These are phyloP conservation scores for Holacanthella duospinosa DNA, from an alignment of 2,888 invertebrate species.

Conservation along the genomic window DNA sequence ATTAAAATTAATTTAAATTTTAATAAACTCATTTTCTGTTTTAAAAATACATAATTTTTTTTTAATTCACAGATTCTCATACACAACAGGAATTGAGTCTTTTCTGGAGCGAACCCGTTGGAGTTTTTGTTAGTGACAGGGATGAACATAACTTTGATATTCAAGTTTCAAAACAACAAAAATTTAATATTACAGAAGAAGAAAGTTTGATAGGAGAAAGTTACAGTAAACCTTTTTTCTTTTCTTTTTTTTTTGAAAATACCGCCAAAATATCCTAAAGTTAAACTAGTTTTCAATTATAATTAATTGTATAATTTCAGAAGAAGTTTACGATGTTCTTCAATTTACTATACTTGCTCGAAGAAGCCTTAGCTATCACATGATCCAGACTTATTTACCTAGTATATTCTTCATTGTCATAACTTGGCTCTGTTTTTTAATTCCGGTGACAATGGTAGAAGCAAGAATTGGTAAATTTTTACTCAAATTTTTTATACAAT, in stretches of 20 bases:
- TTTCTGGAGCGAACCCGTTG: slow-evolving; percentile 8
- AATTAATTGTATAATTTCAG: background rate
- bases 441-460: slow-evolving; percentile 28
- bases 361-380: slow-evolving; percentile 22
- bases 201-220: background rate
- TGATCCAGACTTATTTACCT: slow-evolving; percentile 27
- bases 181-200: background rate
- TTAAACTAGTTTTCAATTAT: no score
- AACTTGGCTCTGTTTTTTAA: slow-evolving; percentile 30
- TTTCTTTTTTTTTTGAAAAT: no score
- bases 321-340: slow-evolving; percentile 7
- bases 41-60: background rate
- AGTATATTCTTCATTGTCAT: slow-evolving; percentile 32
- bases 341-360: slow-evolving; percentile 3
- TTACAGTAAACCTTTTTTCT: background rate
- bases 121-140: slow-evolving; percentile 7
- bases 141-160: slow-evolving; percentile 8
- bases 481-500: no score
- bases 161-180: background rate
- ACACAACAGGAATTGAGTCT: slow-evolving; percentile 2
- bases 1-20: background rate
- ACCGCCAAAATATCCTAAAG: no score
- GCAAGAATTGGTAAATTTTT: slow-evolving; percentile 34
- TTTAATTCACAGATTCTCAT: slow-evolving; percentile 7
- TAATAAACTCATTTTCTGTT: background rate